Evolutionary conservation across 2,888 invertebrate genomes (phyloP).

Genomic region (Erebia ligea): DNA sequence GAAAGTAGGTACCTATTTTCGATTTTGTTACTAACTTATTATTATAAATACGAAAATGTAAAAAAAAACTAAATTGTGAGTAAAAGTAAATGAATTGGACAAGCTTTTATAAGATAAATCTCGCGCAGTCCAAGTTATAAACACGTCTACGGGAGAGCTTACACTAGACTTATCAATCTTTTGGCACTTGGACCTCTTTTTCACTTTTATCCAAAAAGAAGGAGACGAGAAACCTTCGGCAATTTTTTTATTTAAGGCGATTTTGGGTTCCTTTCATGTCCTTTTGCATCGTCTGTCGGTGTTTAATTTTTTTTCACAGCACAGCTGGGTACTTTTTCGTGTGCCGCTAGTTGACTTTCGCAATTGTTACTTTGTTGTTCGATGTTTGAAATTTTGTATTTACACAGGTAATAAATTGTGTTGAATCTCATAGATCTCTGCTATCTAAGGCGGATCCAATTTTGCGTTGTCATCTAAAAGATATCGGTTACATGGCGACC

Average conservation of each 20-base stretch:
- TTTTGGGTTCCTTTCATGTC: conserved; percentile 33
- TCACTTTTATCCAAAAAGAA: conserved; percentile 15
- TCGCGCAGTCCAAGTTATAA: conserved; percentile 18
- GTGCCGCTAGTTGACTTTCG: conserved; percentile 43
- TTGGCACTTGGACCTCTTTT: conserved; percentile 19
- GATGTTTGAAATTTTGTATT: conserved; percentile 34
- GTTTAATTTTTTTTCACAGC: conserved; percentile 34
- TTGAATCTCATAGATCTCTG: conserved; percentile 8
- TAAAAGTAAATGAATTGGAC: too few relatives aligned
- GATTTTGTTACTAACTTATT: too few relatives aligned
- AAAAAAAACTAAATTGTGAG: too few relatives aligned
- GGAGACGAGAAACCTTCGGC: conserved; percentile 21
- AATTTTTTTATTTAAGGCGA: conserved; percentile 32
- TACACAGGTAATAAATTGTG: conserved; percentile 43
- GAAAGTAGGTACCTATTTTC: too few relatives aligned
- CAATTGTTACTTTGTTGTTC: conserved; percentile 41
- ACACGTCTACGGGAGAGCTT: conserved; percentile 15
- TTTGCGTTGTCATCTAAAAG: conserved; percentile 35
- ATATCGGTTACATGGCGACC: conserved; percentile 21
- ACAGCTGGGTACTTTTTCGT: conserved; percentile 44
- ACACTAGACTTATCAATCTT: conserved; percentile 26
- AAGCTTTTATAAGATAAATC: neutral
- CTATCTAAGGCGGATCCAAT: conserved; percentile 24
- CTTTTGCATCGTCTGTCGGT: conserved; percentile 26
- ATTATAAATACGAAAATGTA: too few relatives aligned